Percentiles rank a stretch among this genome's conserved stretches.
phyloP scores from a whole-genome alignment of 2,113 vertebrate genomes.

The Opisthocomus hoazin region DNA sequence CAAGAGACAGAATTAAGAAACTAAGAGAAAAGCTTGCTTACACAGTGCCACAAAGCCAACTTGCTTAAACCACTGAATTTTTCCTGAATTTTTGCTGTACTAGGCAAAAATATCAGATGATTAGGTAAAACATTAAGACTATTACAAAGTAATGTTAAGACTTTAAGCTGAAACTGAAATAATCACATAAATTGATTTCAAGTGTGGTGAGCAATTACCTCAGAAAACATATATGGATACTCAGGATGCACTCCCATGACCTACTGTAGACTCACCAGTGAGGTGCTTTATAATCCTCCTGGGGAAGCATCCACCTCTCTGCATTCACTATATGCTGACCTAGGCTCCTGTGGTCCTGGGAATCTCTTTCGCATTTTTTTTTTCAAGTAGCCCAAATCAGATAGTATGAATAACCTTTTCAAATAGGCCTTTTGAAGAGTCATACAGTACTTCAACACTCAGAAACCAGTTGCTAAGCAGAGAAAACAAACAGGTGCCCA shows the following conservation, averaged over 20 bases:
- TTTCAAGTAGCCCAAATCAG: background rate
- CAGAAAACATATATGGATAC: background rate
- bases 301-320: background rate
- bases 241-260: background rate
- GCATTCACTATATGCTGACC: accelerated
- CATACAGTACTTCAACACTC: background rate
- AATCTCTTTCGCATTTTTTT: background rate
- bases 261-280: background rate
- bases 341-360: background rate
- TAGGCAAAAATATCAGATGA: background rate
- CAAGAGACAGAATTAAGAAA: background rate
- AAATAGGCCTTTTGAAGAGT: background rate
- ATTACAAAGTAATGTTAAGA: background rate
- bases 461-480: background rate
- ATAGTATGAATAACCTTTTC: background rate
- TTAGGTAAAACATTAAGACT: background rate
- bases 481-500: background rate
- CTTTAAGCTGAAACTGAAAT: background rate
- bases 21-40: background rate
- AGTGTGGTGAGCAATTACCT: background rate
- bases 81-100: background rate
- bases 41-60: background rate
- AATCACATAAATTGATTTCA: background rate
- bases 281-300: background rate
- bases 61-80: background rate